phyloP scores from a whole-genome alignment of 2,797 vertebrate genomes.

The Rhinoraja longicauda region DNA sequence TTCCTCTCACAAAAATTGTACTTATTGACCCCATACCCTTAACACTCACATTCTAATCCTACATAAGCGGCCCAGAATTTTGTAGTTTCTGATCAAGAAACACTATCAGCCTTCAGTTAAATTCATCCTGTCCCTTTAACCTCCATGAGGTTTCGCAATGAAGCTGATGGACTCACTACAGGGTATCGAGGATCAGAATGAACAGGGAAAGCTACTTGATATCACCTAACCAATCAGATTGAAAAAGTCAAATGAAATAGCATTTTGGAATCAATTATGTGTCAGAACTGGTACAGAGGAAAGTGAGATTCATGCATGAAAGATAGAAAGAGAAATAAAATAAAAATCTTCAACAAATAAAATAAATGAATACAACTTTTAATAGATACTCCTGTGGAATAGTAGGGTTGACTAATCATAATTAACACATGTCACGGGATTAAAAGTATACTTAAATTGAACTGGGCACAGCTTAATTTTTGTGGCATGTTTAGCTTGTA shows the following conservation, averaged over 20 bases:
- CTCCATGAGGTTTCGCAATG: not conserved
- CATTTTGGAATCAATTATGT: not conserved
- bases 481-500: not conserved
- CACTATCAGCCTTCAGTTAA: not conserved
- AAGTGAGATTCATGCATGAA: not conserved
- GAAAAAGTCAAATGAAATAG: not conserved
- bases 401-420: not conserved
- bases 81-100: not conserved
- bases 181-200: too few species aligned
- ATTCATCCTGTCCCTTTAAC: not conserved
- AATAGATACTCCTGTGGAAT: not conserved
- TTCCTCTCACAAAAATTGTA: not conserved
- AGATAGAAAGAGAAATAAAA: not conserved
- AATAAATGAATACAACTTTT: not conserved
- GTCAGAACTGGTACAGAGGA: not conserved
- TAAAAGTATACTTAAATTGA: not conserved
- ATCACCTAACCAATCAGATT: not conserved
- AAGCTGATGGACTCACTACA: not conserved
- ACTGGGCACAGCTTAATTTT: not conserved
- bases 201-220: not conserved
- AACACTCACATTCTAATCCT: not conserved
- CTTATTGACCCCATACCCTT: too few species aligned
- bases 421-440: not conserved
- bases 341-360: not conserved
- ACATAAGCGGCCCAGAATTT: not conserved